A percentile compares a stretch with the other conserved stretches of the same genome.
phyloP scores from a whole-genome alignment of 1,140 invertebrate species.

The Conus ventricosus region DNA sequence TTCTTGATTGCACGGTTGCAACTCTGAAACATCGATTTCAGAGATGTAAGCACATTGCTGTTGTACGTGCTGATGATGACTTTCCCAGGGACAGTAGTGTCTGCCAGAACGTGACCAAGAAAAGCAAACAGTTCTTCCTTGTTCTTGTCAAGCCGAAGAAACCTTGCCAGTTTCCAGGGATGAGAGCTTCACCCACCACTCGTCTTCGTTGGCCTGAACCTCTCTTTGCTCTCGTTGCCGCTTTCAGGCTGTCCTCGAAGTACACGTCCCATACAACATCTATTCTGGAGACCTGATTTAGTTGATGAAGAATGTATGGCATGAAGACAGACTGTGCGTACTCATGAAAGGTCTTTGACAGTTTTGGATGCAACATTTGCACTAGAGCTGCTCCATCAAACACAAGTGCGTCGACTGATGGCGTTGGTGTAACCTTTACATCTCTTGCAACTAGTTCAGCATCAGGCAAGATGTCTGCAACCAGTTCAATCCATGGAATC shows the following conservation, averaged over 20 bases:
- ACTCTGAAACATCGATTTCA: too few species aligned
- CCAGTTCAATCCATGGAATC: too few species aligned
- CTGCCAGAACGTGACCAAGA: background rate
- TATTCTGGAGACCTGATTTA: background rate
- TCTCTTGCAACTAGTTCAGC: too few species aligned
- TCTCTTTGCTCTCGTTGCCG: background rate
- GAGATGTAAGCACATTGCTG: too few species aligned
- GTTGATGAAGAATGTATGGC: background rate
- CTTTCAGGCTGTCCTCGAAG: background rate
- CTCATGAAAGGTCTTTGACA: background rate
- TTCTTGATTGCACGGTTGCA: too few species aligned
- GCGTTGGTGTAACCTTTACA: too few species aligned
- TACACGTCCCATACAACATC: constrained; percentile 20
- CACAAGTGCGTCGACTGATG: background rate
- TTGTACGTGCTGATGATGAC: too few species aligned
- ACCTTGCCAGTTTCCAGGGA: background rate
- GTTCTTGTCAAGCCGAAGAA: constrained; percentile 1
- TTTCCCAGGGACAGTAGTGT: background rate
- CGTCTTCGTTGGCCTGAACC: background rate
- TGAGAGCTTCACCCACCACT: background rate
- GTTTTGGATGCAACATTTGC: background rate
- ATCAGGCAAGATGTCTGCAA: too few species aligned
- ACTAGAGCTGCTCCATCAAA: constrained; percentile 6
- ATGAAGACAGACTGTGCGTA: background rate
- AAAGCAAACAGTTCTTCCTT: constrained; percentile 9